These are phyloP conservation scores for Apodemus agrarius DNA, from an alignment of 2,797 vertebrate species.

Conservation along the genomic window DNA sequence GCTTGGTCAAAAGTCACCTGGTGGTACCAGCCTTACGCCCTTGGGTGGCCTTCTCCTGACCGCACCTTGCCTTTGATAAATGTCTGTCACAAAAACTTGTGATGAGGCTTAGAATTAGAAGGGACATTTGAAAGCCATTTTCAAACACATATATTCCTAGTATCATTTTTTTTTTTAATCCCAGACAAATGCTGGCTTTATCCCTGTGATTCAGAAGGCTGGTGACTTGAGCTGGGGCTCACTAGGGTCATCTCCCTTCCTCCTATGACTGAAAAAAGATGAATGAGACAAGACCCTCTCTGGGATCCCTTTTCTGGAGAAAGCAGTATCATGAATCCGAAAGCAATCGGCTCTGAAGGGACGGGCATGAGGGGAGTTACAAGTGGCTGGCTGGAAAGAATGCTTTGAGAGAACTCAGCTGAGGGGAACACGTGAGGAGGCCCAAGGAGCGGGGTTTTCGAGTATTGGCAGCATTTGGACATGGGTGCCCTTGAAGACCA, in stretches of 20 bases:
- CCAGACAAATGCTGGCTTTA: background rate
- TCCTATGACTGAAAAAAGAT: background rate
- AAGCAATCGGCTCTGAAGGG: background rate
- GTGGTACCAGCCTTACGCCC: background rate
- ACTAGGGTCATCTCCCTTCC: background rate
- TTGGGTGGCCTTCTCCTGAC: no score
- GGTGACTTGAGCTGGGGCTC: background rate
- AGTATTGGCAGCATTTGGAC: background rate
- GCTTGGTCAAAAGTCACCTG: background rate
- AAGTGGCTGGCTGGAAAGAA: background rate
- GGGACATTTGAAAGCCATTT: background rate
- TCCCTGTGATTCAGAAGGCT: background rate
- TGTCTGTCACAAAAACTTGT: background rate
- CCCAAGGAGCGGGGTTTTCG: background rate
- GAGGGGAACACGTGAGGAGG: background rate
- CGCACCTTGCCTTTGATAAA: background rate
- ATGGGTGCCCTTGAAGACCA: background rate
- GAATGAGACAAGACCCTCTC: background rate
- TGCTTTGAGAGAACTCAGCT: accelerated
- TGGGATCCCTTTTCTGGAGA: background rate
- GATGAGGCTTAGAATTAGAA: background rate
- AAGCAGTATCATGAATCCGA: background rate
- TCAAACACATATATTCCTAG: background rate
- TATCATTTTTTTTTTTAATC: background rate
- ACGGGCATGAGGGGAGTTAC: background rate